Evolutionary conservation across 2,113 vertebrate species (phyloP).

Genomic region (Ginglymostoma cirratum): DNA sequence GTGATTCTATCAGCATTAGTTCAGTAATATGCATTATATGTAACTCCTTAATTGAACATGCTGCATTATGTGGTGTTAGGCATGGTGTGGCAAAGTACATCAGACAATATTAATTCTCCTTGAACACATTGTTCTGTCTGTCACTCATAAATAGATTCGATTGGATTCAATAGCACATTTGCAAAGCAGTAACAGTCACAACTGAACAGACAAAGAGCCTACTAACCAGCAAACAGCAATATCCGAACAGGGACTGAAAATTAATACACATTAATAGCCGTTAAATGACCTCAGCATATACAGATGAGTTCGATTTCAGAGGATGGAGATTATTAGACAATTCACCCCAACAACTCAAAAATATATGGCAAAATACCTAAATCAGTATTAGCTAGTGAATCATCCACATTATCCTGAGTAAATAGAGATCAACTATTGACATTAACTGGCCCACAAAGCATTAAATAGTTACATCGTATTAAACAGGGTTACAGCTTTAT

Average conservation of each 20-base stretch:
- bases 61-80: neutral
- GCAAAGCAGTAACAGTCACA: neutral
- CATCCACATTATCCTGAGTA: neutral
- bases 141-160: neutral
- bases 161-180: neutral
- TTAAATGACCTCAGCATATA: neutral
- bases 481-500: slow-evolving; percentile 6
- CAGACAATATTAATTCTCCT: neutral
- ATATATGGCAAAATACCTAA: neutral
- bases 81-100: neutral
- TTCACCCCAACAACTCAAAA: neutral
- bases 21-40: neutral
- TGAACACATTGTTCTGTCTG: neutral
- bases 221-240: neutral
- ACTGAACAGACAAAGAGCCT: neutral
- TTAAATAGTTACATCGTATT: slow-evolving; percentile 16
- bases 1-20: neutral
- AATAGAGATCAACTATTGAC: neutral
- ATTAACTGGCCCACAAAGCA: neutral
- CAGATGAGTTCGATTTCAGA: neutral
- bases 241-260: neutral
- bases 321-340: neutral
- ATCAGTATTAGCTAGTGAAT: neutral
- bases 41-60: neutral
- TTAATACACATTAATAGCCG: neutral